Conservation (phyloP, 1,140 invertebrate genomes). For the Diorhabda carinulata region DNA sequence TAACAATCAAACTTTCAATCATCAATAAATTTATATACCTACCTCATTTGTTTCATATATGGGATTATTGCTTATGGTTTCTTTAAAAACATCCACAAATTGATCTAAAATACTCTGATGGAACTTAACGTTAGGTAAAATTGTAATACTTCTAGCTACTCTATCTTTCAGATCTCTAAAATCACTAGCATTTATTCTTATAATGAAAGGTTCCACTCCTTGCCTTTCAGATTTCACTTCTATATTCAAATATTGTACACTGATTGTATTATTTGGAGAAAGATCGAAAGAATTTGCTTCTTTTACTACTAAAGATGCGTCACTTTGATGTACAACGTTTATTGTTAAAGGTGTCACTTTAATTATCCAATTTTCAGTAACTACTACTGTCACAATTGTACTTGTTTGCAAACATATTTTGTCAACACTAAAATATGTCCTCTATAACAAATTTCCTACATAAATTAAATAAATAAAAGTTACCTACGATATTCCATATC, state of each 20-base stretch:
- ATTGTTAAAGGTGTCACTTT: slow-evolving; percentile 75
- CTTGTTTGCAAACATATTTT: slow-evolving; percentile 71
- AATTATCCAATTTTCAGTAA: slow-evolving; percentile 86
- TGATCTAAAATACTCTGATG: slow-evolving; percentile 75
- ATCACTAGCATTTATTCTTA: slow-evolving; percentile 72
- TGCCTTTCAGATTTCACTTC: slow-evolving; percentile 63
- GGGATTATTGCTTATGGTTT: slow-evolving; percentile 70
- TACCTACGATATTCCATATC: slow-evolving; percentile 75
- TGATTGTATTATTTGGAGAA: slow-evolving; percentile 58
- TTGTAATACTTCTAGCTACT: slow-evolving; percentile 65
- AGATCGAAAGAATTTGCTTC: slow-evolving; percentile 70
- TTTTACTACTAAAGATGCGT: slow-evolving; percentile 69
- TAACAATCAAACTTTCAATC: too few species aligned
- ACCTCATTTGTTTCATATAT: slow-evolving; percentile 65
- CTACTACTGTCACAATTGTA: slow-evolving; percentile 66
- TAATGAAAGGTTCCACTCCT: slow-evolving; percentile 57
- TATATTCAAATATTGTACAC: slow-evolving; percentile 78
- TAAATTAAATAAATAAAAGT: neutral
- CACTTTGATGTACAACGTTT: slow-evolving; percentile 71
- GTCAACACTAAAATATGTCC: slow-evolving; percentile 47
- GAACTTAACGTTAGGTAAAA: slow-evolving; percentile 74
- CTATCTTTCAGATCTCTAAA: slow-evolving; percentile 75
- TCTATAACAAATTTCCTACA: neutral
- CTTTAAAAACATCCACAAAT: slow-evolving; percentile 78
- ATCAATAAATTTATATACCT: slow-evolving; percentile 26